Conservation (phyloP, 2,113 vertebrate genomes). For the Arenaria interpres region DNA sequence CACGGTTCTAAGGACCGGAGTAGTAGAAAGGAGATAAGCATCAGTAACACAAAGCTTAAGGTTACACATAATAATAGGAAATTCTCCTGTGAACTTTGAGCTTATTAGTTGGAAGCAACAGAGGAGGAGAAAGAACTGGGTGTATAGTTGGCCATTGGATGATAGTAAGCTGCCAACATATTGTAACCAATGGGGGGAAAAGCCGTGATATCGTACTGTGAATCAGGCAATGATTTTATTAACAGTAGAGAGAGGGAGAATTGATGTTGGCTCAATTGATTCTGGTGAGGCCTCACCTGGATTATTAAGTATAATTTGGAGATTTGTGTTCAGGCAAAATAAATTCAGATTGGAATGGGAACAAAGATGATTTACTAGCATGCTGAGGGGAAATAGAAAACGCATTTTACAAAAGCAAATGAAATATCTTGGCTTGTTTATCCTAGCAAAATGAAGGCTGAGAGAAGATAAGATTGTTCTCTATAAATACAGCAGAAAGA, state of each 20-base stretch:
- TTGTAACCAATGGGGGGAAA: accelerated
- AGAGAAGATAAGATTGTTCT: conserved; percentile 32
- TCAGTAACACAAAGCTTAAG: neutral
- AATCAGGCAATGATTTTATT: neutral
- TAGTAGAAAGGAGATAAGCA: neutral
- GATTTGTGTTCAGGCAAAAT: conserved; percentile 2
- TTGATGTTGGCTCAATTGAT: neutral
- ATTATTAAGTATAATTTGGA: neutral
- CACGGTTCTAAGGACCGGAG: neutral
- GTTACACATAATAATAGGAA: neutral
- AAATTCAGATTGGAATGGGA: neutral
- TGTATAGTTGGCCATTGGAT: neutral
- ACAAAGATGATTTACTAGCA: neutral
- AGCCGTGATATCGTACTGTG: neutral
- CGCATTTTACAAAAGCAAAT: conserved; percentile 4
- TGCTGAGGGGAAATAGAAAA: neutral
- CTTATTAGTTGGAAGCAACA: neutral
- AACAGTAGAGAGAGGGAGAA: neutral
- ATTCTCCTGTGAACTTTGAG: neutral
- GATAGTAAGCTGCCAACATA: neutral
- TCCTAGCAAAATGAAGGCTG: conserved; percentile 20
- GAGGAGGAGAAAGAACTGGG: neutral
- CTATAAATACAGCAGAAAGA: conserved; percentile 25
- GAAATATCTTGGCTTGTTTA: conserved; percentile 11
- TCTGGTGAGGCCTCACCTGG: neutral